Evolutionary conservation across 2,113 vertebrate genomes (phyloP), one percentile per base, ranked within the genome.

Genomic region (Cyanoliseus patagonus): DNA sequence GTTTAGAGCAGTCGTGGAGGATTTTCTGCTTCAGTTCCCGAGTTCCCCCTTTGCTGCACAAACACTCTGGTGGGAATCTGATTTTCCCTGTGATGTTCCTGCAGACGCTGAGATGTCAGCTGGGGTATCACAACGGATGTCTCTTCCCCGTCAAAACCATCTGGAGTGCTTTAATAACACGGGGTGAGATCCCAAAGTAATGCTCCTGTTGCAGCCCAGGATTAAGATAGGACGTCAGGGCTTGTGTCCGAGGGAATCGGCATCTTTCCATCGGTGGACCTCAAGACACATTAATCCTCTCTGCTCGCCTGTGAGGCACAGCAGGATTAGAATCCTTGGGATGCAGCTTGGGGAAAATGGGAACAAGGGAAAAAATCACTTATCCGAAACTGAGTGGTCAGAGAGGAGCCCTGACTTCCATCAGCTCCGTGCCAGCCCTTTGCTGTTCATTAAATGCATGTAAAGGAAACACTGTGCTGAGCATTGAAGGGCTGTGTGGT

Each of bases 1-100:
- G 93, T 94, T 92, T 93, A 42, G 68, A 94, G 92, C 87, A 92
- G 92, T 87, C 25, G n/a, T 33, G 61, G 85, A 95, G 92, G 86
- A 78, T 94, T 96, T 95, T 94, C 90, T 95, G 96, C 91, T 97
- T 93, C 92, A 86, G 92, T 93, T 94, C 85, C 81, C 51, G 24
- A 95, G 90, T 95, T 95, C 72, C 82, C 83, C 81, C 86, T 97
- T 88, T 90, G 89, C 91, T 91, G 83, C 83, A 85, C 88, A 96
- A 81, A 88, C 92, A 91, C 91, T 88, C 93, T 75, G 74, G 92
- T 92, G 87, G 91, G 89, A 94, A 97, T 52, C 90, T 81, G 95
- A 89, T 95, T 97, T 97, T 89, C 89, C 57, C 90, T 93, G 88
- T 80, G 87, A 91, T 92, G 91, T 86, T 96, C 89, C 94, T 6